phyloP scores from a whole-genome alignment of 1,140 invertebrate genomes.

The Coelopa frigida region DNA sequence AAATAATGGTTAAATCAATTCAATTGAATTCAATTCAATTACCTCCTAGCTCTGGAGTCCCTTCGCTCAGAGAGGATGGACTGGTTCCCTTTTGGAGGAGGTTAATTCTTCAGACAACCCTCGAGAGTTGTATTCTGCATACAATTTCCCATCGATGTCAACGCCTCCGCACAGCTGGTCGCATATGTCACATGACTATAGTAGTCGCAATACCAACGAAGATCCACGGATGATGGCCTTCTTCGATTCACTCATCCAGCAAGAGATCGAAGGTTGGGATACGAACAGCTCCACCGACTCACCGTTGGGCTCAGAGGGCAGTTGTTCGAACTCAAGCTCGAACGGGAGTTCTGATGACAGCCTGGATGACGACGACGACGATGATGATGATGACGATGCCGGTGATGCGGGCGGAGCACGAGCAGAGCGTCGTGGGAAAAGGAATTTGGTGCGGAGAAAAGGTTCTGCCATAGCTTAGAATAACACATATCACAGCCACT shows the following conservation, averaged over 20 bases:
- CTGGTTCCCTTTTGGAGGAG: constrained; percentile 51
- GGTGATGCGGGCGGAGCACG: background rate
- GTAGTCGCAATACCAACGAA: constrained; percentile 76
- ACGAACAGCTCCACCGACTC: constrained; percentile 49
- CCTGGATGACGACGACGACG: constrained; percentile 13
- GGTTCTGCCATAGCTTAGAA: too few relatives aligned
- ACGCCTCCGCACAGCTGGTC: constrained; percentile 70
- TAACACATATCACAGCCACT: too few relatives aligned
- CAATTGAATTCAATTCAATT: background rate
- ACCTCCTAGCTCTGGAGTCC: constrained; percentile 67
- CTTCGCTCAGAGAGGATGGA: constrained; percentile 55
- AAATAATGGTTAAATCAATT: background rate
- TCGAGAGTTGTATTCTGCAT: constrained; percentile 73
- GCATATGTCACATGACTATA: constrained; percentile 71
- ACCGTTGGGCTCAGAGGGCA: constrained; percentile 11
- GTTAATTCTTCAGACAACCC: constrained; percentile 57
- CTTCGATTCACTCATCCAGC: constrained; percentile 87
- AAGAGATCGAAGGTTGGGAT: constrained; percentile 73
- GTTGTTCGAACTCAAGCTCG: constrained; percentile 11
- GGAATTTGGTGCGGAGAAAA: background rate
- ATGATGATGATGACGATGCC: constrained; percentile 5
- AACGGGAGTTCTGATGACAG: constrained; percentile 13
- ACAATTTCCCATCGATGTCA: constrained; percentile 78
- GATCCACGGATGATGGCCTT: constrained; percentile 95
- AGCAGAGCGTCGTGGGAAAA: background rate